Evolutionary conservation across 2,113 vertebrate genomes (phyloP), one percentile per base, ranked within the genome.

Genomic region (Microtus richardsoni): DNA sequence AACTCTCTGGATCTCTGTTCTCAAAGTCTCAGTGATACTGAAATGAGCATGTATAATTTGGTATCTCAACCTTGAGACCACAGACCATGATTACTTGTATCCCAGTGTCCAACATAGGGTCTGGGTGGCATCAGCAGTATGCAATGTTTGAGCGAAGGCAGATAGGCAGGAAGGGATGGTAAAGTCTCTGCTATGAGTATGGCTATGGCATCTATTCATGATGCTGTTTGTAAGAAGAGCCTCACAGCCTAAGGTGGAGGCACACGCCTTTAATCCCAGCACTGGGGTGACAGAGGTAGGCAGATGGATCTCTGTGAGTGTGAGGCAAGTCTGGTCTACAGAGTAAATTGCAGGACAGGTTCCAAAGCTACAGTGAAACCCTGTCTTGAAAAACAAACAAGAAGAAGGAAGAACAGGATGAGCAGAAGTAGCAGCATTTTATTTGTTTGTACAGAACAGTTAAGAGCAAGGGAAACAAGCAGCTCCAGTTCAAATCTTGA

Each of bases 401-500:
- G 17, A 21, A 71, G 36, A 36, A 52, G 52, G 21, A 39, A 60
- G 70, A 80, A 22, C 10, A 82, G 52, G 26, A 16, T 26, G 39
- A 74, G 26, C 26, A n/a, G 68, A 7, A 71, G 70, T 17, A 21
- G 70, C 36, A 24, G 5, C 52, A 58, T 2, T 24, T 92, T 5
- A 22, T 73, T 87, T 89, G 74, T 92, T 54, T 30, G 33, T 93
- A 58, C 7, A 70, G 79, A 36, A 62, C 2, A 39, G 16, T 28
- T 71, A 94, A 73, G 30, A 95, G 17, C 49, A 96, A 89, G 58
- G 17, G 60, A 93, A 94, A 80, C 36, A 49, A 49, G 36, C 33
- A 75, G 36, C 68, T 21, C 66, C 41, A 64, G 71, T 79, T 84
- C 36, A 91, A 86, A 95, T 87, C 24, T 58, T 44, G 28, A 86